Percentiles rank a stretch among this genome's conserved stretches.
Conservation (phyloP, 2,888 invertebrate genomes). For the Sepioteuthis lessoniana region DNA sequence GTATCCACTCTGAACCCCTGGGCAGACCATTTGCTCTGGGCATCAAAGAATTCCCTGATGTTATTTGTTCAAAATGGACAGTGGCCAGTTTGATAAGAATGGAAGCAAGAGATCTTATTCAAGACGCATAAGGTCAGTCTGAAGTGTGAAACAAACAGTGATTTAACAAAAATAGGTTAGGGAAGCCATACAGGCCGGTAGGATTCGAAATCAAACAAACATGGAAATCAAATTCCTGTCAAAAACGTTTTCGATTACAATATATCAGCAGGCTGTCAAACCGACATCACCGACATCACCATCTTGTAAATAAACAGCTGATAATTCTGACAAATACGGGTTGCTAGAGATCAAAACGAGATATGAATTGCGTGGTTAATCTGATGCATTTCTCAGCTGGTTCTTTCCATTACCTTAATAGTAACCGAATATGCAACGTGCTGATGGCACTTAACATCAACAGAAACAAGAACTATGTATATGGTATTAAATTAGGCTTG, state of each 20-base stretch:
- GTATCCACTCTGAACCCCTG: neutral
- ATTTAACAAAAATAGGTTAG: neutral
- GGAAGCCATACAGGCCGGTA: neutral
- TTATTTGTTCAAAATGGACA: neutral
- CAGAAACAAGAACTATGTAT: neutral
- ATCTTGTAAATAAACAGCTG: neutral
- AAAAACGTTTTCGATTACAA: neutral
- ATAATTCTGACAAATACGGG: neutral
- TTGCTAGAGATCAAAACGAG: too few relatives aligned
- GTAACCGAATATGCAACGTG: neutral
- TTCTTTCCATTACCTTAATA: too few relatives aligned
- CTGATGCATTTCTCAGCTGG: too few relatives aligned
- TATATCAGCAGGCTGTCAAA: neutral
- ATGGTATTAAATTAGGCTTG: neutral
- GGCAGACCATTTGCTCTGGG: neutral
- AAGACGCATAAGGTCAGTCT: neutral
- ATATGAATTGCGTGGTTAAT: too few relatives aligned
- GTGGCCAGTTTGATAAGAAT: neutral
- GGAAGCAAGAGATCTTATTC: neutral
- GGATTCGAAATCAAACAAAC: neutral
- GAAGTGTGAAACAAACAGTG: neutral
- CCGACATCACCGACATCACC: neutral
- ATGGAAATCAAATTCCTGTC: neutral
- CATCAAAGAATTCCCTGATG: neutral
- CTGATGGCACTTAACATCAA: neutral